phyloP scores from a whole-genome alignment of 1,140 invertebrate species.

The Conus ventricosus region DNA sequence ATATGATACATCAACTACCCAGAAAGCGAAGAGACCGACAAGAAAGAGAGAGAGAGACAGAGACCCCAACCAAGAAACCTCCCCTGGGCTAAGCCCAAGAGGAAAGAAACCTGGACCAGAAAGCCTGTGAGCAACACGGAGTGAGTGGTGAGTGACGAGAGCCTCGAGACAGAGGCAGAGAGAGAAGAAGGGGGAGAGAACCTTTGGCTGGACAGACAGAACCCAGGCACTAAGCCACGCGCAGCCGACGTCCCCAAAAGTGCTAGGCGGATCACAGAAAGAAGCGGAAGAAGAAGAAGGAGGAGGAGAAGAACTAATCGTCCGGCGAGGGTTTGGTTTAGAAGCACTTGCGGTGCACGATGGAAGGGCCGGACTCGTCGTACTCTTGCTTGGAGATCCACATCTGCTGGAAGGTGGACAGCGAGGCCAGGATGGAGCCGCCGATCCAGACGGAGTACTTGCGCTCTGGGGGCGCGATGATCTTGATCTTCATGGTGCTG shows the following conservation, averaged over 20 bases:
- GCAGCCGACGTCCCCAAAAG: neutral
- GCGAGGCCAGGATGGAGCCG: slow-evolving; percentile 80
- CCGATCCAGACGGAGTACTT: slow-evolving; percentile 76
- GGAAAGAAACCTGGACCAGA: neutral
- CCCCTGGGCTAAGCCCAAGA: neutral
- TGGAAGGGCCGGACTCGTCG: slow-evolving; percentile 94
- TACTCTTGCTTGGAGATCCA: slow-evolving; percentile 85
- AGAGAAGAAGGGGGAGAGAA: too few relatives aligned
- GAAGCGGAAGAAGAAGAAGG: slow-evolving; percentile 8
- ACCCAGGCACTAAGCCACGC: too few relatives aligned
- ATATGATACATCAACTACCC: neutral
- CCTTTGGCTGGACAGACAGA: neutral
- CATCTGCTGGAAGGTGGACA: slow-evolving; percentile 82
- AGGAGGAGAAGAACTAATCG: neutral
- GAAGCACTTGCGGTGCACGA: slow-evolving; percentile 97
- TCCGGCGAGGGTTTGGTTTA: slow-evolving; percentile 77
- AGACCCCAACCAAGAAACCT: neutral
- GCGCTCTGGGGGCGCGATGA: slow-evolving; percentile 79
- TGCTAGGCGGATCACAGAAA: neutral
- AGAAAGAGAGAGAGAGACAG: neutral
- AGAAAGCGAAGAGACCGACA: neutral
- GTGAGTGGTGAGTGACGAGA: too few relatives aligned
- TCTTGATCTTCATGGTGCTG: slow-evolving; percentile 81
- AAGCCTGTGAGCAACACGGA: neutral
- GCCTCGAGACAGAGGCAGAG: neutral